Evolutionary conservation across 1,140 invertebrate genomes (phyloP), one percentile per base, ranked within the genome.

Genomic region (Conus ventricosus): DNA sequence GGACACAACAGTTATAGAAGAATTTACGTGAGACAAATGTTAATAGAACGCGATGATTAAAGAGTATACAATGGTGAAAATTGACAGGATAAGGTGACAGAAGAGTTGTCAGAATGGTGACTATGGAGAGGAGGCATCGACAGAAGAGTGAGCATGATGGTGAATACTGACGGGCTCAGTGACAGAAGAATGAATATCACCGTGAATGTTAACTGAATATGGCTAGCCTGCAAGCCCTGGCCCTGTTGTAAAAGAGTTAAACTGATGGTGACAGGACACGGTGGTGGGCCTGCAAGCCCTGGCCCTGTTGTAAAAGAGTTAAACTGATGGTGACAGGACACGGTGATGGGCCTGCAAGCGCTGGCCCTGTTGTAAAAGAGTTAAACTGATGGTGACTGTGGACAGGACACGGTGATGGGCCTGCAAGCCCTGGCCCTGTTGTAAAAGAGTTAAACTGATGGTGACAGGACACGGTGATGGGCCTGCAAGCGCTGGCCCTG

Each of bases 371-470:
- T 88, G 17, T 39, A 39, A 39, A 39, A 39, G 39, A 39, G 39
- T 39, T 39, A 39, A 39, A 39, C 39, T 39, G 39, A 39, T 39
- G 39, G 39, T 39, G 39, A 39, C 39, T 39, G 39, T 39, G 39
- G 39, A 39, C 39, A 95, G 91, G 91, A 92, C 84, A 92, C 91
- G 13, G 85, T 90, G 17, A 39, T 88, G 2, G 89, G 87, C 23
- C 86, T 92, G 0, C 78, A 91, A n/a, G 91, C 90, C 20, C 55
- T 92, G 80, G 63, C 90, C 27, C 51, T 86, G 10, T 55, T 88
- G 17, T 39, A 39, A 39, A 39, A 39, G 39, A 39, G 39, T 39
- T 39, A 39, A 39, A 53, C 39, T 39, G 39, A 39, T 39, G 39
- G 39, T 39, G 39, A 39, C 39, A 39, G 39, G 39, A 17, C 92